Evolutionary conservation across 2,888 invertebrate species (phyloP).

Genomic region (Margaritifera margaritifera): DNA sequence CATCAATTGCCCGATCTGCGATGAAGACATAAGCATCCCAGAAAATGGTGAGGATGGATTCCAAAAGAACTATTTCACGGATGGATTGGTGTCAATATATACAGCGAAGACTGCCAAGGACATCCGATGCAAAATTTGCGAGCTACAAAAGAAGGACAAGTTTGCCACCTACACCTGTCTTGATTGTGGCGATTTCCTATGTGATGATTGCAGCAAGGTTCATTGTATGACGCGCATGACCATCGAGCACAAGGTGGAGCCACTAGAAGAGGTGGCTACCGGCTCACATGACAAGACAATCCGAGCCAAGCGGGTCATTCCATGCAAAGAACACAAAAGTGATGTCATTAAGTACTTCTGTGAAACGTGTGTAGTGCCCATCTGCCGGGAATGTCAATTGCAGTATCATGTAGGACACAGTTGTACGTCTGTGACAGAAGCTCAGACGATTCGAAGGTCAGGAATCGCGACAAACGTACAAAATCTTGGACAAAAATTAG

Average conservation of each 20-base stretch:
- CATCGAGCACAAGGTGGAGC: slow-evolving; percentile 33
- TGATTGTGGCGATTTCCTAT: slow-evolving; percentile 43
- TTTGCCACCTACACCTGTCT: slow-evolving; percentile 37
- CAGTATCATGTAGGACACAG: slow-evolving; percentile 32
- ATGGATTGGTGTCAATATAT: slow-evolving; percentile 32
- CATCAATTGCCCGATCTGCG: slow-evolving; percentile 33
- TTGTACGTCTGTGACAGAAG: slow-evolving; percentile 25
- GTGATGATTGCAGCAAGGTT: slow-evolving; percentile 35
- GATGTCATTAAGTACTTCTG: slow-evolving; percentile 40
- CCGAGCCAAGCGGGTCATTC: slow-evolving; percentile 31
- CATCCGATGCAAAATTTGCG: slow-evolving; percentile 40
- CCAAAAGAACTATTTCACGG: slow-evolving; percentile 38
- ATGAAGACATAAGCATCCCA: slow-evolving; percentile 29
- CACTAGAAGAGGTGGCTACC: slow-evolving; percentile 32
- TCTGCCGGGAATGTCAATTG: slow-evolving; percentile 43
- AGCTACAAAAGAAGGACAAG: slow-evolving; percentile 31
- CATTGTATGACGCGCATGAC: slow-evolving; percentile 44
- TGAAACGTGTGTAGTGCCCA: slow-evolving; percentile 31
- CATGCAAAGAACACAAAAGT: slow-evolving; percentile 28
- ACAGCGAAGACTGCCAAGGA: slow-evolving; percentile 30
- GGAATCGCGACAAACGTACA: slow-evolving; percentile 27
- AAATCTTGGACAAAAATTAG: slow-evolving; percentile 29
- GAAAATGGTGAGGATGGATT: slow-evolving; percentile 30
- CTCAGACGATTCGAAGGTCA: slow-evolving; percentile 25
- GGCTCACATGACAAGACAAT: slow-evolving; percentile 36